Evolutionary conservation across 1,140 invertebrate genomes (phyloP).

Genomic region (Metaphire vulgaris): DNA sequence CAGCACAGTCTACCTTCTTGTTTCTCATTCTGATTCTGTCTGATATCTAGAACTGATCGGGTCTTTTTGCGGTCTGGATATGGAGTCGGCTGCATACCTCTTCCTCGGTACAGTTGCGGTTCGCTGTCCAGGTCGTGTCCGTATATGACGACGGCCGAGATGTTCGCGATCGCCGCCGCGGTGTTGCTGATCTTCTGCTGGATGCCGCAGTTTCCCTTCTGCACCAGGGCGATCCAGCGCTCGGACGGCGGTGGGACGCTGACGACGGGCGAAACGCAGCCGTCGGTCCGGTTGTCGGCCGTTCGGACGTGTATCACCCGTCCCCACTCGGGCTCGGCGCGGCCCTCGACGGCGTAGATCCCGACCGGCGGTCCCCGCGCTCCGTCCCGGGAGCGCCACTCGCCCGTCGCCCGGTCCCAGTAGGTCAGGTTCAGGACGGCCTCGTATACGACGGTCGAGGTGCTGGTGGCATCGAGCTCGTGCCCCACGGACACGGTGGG

Average conservation of each 20-base stretch:
- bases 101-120: background rate
- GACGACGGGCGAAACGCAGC: constrained; percentile 52
- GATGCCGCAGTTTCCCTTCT: background rate
- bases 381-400: constrained; percentile 45
- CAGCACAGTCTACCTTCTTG: no score
- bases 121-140: background rate
- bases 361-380: constrained; percentile 52
- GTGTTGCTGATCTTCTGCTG: background rate
- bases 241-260: background rate
- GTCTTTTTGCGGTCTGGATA: no score
- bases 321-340: constrained; percentile 58
- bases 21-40: no score
- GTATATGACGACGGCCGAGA: background rate
- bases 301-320: constrained; percentile 59
- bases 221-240: background rate
- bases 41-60: no score
- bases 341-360: constrained; percentile 62
- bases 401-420: constrained; percentile 37
- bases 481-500: no score
- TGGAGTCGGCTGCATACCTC: background rate
- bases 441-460: background rate
- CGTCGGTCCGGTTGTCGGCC: constrained; percentile 56
- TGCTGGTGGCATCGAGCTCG: no score
- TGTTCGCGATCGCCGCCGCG: background rate
- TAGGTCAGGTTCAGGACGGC: constrained; percentile 53